Base-by-base conservation (phyloP, 2,888 invertebrate species). In the Epiblema foenella region DNA sequence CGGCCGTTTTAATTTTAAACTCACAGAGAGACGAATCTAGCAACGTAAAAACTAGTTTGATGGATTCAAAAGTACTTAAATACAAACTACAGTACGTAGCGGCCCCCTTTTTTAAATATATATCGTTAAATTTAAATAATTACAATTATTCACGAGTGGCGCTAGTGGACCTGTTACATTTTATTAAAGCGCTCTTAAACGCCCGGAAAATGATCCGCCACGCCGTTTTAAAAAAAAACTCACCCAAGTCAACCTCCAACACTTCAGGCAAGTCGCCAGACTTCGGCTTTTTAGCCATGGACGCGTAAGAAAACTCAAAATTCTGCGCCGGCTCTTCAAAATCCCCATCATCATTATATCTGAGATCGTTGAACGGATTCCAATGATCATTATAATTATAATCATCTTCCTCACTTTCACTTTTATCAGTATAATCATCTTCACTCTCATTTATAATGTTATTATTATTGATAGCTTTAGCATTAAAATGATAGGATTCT, bases 291-390 rank as follows among this genome's bases (percentile, higher is more conserved):
- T 75, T 81, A 0, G 81, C 81, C 69, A 84, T 80, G 1, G 78
- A 74, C 0, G 84, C 84, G 29, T 85, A 86, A 0, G 85, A 84
- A 56, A 7, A 60, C 7, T 11, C 71, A 56, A 15, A 72, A 56
- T 10, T 42, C 39, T 58, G 29, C 33, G 52, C 51, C 0, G 54
- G 56, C 8, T 65, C 67, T 0, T 77, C 65, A 39, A 67, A 63
- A 51, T 56, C 33, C 39, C 69, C 64, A 12, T 70, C 62, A 24
- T 60, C 58, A 33, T 74, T 67, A 0, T 59, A 54, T 1, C 57
- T 15, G 33, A 56, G 20, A 51, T 66, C 29, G 11, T 49, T 60
- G 4, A 29, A 12, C 18, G 24, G 20, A 46, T 49, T 24, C 56
- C 51, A 58, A n/a, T 56, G 24, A 52, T 59, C 51, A 9, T 60